A percentile compares a stretch with the other conserved stretches of the same genome.
Evolutionary conservation across 2,113 vertebrate genomes (phyloP).

Genomic region (Eurypyga helias): DNA sequence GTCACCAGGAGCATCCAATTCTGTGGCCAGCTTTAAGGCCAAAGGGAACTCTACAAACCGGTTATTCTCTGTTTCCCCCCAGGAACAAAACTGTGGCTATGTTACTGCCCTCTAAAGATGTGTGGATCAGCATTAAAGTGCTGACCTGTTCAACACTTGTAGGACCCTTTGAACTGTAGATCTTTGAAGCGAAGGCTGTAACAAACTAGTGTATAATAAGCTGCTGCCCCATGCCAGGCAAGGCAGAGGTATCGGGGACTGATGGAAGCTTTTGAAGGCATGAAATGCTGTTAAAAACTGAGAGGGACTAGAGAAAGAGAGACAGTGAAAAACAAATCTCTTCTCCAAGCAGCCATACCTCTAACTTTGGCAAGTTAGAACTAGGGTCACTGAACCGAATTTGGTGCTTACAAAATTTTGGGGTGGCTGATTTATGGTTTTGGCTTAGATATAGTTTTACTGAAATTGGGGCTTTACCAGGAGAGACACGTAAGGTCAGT

Average conservation of each 20-base stretch:
- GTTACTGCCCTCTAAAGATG: constrained; percentile 66
- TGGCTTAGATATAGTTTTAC: not conserved
- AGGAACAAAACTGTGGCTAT: constrained; percentile 60
- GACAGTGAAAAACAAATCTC: constrained; percentile 30
- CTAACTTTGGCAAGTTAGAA: constrained; percentile 6
- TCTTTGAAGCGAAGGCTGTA: constrained; percentile 61
- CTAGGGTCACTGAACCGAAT: not conserved
- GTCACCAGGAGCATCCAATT: constrained; percentile 60
- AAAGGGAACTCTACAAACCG: constrained; percentile 68
- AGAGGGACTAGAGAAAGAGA: constrained; percentile 12
- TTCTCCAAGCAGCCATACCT: not conserved
- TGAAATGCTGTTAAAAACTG: constrained; percentile 58
- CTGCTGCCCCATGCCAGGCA: constrained; percentile 66
- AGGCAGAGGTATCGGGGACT: constrained; percentile 47
- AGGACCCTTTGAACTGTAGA: constrained; percentile 61
- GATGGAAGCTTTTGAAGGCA: constrained; percentile 64
- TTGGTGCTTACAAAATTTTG: not conserved
- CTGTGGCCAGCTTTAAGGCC: constrained; percentile 44
- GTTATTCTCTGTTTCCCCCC: constrained; percentile 67
- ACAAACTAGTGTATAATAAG: constrained; percentile 70
- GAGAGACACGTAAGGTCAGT: not conserved
- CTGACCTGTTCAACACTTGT: constrained; percentile 63
- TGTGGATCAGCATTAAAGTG: constrained; percentile 58
- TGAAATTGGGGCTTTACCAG: not conserved
- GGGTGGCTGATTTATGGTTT: not conserved